Evolutionary conservation across 2,113 vertebrate genomes (phyloP), one percentile per base, ranked within the genome.

Genomic region (Phaetusa simplex): DNA sequence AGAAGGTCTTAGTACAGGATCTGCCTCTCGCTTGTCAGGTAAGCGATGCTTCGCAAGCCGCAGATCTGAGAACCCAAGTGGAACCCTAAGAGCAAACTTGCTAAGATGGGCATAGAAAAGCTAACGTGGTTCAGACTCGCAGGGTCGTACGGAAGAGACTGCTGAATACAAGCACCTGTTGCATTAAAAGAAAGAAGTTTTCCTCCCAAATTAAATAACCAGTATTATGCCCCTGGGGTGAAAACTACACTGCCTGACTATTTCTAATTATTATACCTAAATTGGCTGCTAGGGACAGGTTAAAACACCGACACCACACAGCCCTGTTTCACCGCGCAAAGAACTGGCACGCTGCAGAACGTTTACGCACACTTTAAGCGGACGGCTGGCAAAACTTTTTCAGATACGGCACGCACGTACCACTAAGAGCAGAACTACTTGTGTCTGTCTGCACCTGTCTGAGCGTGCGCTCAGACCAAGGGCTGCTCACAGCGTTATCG

Each of bases 401-500:
- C 40, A 49, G 23, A n/a, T 38, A 22, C 11, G 34, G 50, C 65
- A 52, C 3, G 23, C 14, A 30, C 50, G 15, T 12, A 34, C 14
- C 9, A n/a, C 52, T 26, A n/a, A 61, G 8, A 47, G 38, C 47
- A 36, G 32, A 56, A 43, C 36, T 20, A 26, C 14, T 30, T 2
- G 0, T 4, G 11, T 11, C 9, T 19, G 30, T 24, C 59, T 65
- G 65, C 43, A 45, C 2, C 0, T 6, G 30, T 45, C 4, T 7
- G 23, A 38, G 38, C 3, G 0, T 6, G 26, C 8, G 47, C 69
- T 13, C 59, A 36, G 21, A 2, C 8, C 42, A 86, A 32, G 14
- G 52, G 23, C 8, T 42, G 70, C 38, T 59, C 43, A 27, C 21
- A 64, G 32, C 79, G 43, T 7, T 9, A 64, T 24, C 10, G 47